A percentile compares a stretch with the other conserved stretches of the same genome.
Conservation (phyloP, 2,797 vertebrate species). For the Ispidina picta region DNA sequence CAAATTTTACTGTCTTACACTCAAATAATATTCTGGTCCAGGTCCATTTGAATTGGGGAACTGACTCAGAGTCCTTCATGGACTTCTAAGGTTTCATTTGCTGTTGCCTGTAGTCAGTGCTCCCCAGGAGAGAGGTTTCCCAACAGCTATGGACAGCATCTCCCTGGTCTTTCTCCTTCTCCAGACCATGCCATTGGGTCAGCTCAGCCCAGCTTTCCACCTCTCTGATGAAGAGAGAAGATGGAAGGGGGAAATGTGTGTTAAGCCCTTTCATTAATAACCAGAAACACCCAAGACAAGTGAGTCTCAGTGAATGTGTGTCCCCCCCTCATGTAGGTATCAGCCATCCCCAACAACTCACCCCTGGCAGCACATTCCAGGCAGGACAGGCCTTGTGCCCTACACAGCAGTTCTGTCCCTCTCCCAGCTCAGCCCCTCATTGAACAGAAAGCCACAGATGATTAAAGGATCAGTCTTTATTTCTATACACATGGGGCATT, state of each 20-base stretch:
- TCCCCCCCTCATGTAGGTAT: background rate
- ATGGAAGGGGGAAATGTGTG: background rate
- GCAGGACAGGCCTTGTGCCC: background rate
- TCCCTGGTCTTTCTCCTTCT: background rate
- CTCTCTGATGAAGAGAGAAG: background rate
- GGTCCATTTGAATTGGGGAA: background rate
- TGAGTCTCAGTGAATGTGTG: background rate
- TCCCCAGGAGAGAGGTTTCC: background rate
- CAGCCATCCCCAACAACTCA: background rate
- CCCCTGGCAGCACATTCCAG: background rate
- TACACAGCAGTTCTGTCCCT: constrained; percentile 11
- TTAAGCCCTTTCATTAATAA: background rate
- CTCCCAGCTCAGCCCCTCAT: background rate
- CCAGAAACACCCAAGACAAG: background rate
- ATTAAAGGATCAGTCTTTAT: background rate
- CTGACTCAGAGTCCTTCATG: background rate
- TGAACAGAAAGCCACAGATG: constrained; percentile 39
- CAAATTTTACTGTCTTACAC: background rate
- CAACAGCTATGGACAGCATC: background rate
- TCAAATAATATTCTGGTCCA: background rate
- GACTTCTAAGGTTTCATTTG: background rate
- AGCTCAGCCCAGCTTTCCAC: background rate
- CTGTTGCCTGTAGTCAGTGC: background rate
- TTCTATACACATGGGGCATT: constrained; percentile 51
- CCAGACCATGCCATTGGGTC: background rate